Evolutionary conservation across 2,797 vertebrate genomes (phyloP).

Genomic region (Hydrocynus forskahlii): DNA sequence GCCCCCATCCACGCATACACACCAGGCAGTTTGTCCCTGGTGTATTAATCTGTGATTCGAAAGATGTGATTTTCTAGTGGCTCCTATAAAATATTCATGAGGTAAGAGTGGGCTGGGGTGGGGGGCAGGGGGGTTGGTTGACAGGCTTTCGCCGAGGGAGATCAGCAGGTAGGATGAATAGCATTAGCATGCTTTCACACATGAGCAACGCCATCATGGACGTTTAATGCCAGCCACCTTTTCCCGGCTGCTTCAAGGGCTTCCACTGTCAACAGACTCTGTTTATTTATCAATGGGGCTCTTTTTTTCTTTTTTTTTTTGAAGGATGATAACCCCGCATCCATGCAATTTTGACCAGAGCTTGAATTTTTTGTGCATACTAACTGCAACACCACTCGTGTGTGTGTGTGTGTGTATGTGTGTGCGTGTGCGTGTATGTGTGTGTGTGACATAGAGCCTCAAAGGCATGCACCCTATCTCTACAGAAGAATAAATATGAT

Average conservation of each 20-base stretch:
- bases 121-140: neutral
- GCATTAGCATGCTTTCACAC: conserved; percentile 66
- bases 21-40: conserved; percentile 21
- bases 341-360: conserved; percentile 33
- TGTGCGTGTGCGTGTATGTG: conserved; percentile 16
- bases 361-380: conserved; percentile 18
- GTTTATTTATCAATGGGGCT: conserved; percentile 13
- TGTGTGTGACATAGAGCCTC: neutral
- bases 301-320: neutral
- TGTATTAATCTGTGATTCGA: conserved; percentile 54
- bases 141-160: conserved; percentile 55
- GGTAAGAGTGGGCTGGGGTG: neutral
- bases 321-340: conserved; percentile 12
- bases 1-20: neutral
- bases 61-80: conserved; percentile 45
- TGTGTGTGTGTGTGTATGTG: conserved; percentile 15
- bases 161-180: conserved; percentile 67
- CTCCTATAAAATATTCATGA: conserved; percentile 58
- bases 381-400: neutral
- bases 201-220: conserved; percentile 60
- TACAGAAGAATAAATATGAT: too few species aligned
- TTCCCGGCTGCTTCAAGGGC: conserved; percentile 2
- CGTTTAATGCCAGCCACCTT: conserved; percentile 53
- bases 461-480: too few species aligned
- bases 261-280: neutral